These are phyloP conservation scores for Nephrotoma guestfalica DNA, from an alignment of 2,888 invertebrate genomes.

Conservation along the genomic window DNA sequence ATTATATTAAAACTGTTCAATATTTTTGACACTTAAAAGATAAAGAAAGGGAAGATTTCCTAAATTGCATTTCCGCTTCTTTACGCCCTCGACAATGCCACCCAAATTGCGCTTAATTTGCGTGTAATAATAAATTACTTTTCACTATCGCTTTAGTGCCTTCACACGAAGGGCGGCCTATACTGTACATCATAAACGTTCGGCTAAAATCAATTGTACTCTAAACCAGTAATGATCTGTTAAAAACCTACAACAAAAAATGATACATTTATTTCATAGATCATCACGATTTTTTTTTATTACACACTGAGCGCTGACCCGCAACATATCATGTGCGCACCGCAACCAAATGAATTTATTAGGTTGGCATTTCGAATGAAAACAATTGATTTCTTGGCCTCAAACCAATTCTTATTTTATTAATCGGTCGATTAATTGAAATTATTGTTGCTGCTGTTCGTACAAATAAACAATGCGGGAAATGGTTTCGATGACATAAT, in stretches of 20 bases:
- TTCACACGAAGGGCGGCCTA: too few species aligned
- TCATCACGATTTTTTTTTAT: not conserved
- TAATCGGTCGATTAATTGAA: not conserved
- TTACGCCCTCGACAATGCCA: too few species aligned
- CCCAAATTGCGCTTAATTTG: too few species aligned
- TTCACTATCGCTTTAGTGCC: too few species aligned
- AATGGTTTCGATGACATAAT: not conserved
- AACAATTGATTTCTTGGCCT: not conserved
- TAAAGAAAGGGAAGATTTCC: too few species aligned
- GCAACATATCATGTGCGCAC: not conserved
- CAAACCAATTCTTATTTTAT: not conserved
- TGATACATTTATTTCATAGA: not conserved
- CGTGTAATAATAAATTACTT: too few species aligned
- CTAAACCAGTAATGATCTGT: not conserved
- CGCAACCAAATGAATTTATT: not conserved
- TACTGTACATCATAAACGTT: too few species aligned
- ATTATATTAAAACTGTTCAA: too few species aligned
- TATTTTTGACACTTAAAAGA: too few species aligned
- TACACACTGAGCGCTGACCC: not conserved
- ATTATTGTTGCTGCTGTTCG: not conserved
- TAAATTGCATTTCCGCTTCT: too few species aligned
- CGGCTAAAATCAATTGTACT: too few species aligned
- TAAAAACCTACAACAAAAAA: not conserved
- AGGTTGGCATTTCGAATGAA: not conserved
- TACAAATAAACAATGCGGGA: not conserved